phyloP scores from a whole-genome alignment of 2,888 invertebrate species.

The Charanyca ferruginea region DNA sequence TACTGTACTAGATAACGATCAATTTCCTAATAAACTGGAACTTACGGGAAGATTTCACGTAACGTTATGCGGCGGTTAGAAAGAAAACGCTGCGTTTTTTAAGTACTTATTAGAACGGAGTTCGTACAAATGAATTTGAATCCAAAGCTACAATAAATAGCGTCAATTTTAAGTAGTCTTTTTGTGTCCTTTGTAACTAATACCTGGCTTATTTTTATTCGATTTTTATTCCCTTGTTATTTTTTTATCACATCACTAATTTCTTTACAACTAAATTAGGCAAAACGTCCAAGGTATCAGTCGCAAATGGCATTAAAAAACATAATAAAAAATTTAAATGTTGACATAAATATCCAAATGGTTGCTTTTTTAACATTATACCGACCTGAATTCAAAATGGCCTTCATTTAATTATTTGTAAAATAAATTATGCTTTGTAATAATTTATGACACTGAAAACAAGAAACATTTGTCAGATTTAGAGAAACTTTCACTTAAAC shows the following conservation, averaged over 20 bases:
- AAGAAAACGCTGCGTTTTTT: slow-evolving; percentile 2
- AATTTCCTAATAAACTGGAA: slow-evolving; percentile 68
- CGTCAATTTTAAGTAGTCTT: background rate
- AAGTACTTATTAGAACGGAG: background rate
- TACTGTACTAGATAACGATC: slow-evolving; percentile 67
- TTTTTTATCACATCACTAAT: slow-evolving; percentile 7
- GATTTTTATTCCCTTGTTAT: background rate
- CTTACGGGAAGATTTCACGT: slow-evolving; percentile 46
- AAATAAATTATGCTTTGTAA: slow-evolving; percentile 19
- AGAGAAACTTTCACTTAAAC: slow-evolving; percentile 42
- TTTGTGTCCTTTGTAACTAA: no score
- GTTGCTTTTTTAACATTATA: slow-evolving; percentile 4
- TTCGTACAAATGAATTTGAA: background rate
- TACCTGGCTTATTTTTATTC: background rate
- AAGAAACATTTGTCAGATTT: slow-evolving; percentile 28
- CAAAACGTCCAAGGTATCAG: background rate
- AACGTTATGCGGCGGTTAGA: background rate
- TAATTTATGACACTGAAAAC: slow-evolving; percentile 25
- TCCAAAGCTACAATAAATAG: background rate
- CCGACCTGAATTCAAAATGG: slow-evolving; percentile 9
- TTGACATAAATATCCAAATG: slow-evolving; percentile 39
- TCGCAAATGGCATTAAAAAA: slow-evolving; percentile 16
- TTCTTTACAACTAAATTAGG: slow-evolving; percentile 25
- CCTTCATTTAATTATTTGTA: slow-evolving; percentile 19
- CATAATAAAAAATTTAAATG: slow-evolving; percentile 19